A percentile compares a stretch with the other conserved stretches of the same genome.
Conservation (phyloP, 1,140 invertebrate genomes). For the Drosophila lini region DNA sequence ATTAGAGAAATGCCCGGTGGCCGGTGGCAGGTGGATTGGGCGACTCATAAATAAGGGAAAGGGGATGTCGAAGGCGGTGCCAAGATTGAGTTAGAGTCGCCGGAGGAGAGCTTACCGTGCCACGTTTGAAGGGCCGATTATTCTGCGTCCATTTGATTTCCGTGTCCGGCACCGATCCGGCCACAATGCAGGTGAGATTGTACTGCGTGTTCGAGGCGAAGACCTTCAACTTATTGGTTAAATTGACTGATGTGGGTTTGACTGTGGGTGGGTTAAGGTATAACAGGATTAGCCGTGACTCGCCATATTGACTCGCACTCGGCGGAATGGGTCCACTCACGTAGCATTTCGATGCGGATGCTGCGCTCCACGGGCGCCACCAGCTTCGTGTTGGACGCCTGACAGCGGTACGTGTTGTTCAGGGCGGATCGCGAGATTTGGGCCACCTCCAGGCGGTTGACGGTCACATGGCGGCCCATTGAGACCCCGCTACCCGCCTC, state of each 20-base stretch:
- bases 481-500: slow-evolving; percentile 86
- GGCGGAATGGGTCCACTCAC: slow-evolving; percentile 86
- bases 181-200: slow-evolving; percentile 90
- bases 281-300: slow-evolving; percentile 74
- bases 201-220: slow-evolving; percentile 92
- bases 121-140: slow-evolving; percentile 89
- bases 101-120: slow-evolving; percentile 86
- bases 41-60: slow-evolving; percentile 63
- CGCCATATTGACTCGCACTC: slow-evolving; percentile 14
- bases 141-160: slow-evolving; percentile 93
- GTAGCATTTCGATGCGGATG: slow-evolving; percentile 91
- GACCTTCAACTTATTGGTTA: slow-evolving; percentile 89
- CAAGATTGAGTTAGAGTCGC: slow-evolving; percentile 23
- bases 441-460: slow-evolving; percentile 90
- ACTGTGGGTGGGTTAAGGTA: slow-evolving; percentile 85
- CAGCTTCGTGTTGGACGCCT: slow-evolving; percentile 93
- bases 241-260: slow-evolving; percentile 90
- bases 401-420: slow-evolving; percentile 93
- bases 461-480: slow-evolving; percentile 90
- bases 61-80: slow-evolving; percentile 12
- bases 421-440: slow-evolving; percentile 90
- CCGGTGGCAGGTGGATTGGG: slow-evolving; percentile 19
- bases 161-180: slow-evolving; percentile 93
- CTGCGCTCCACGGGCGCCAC: slow-evolving; percentile 91
- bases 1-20: slow-evolving; percentile 70